Conservation (phyloP, 2,113 vertebrate genomes). For the Mugil cephalus region DNA sequence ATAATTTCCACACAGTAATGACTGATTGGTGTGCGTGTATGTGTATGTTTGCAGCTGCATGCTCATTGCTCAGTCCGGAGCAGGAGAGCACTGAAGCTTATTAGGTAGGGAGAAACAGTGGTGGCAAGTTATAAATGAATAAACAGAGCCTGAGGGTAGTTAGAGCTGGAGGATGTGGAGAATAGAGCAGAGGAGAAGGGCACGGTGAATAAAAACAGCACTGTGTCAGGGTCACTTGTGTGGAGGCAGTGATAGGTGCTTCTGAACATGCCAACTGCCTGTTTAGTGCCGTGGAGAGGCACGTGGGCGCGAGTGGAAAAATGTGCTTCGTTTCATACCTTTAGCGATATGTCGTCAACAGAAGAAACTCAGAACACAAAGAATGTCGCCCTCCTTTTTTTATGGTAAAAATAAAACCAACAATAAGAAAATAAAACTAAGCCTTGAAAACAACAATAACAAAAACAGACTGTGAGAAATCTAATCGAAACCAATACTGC, state of each 20-base stretch:
- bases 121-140: slow-evolving; percentile 45
- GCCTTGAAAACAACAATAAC: neutral
- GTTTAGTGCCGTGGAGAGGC: slow-evolving; percentile 12
- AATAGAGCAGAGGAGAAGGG: slow-evolving; percentile 24
- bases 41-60: neutral
- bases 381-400: slow-evolving; percentile 10
- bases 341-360: slow-evolving; percentile 23
- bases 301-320: slow-evolving; percentile 45
- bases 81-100: slow-evolving; percentile 20
- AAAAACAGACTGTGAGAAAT: slow-evolving; percentile 22
- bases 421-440: slow-evolving; percentile 20
- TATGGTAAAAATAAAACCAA: neutral
- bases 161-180: slow-evolving; percentile 37
- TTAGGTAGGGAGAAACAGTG: slow-evolving; percentile 34
- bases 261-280: slow-evolving; percentile 55
- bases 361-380: slow-evolving; percentile 30
- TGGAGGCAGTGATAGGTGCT: slow-evolving; percentile 50
- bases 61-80: slow-evolving; percentile 16
- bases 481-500: slow-evolving; percentile 31
- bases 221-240: slow-evolving; percentile 56
- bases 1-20: slow-evolving; percentile 1
- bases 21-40: slow-evolving; percentile 3
- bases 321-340: slow-evolving; percentile 15
- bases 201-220: slow-evolving; percentile 51
- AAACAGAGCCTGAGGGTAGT: slow-evolving; percentile 45